phyloP scores from a whole-genome alignment of 2,113 vertebrate genomes.

The Numida meleagris region DNA sequence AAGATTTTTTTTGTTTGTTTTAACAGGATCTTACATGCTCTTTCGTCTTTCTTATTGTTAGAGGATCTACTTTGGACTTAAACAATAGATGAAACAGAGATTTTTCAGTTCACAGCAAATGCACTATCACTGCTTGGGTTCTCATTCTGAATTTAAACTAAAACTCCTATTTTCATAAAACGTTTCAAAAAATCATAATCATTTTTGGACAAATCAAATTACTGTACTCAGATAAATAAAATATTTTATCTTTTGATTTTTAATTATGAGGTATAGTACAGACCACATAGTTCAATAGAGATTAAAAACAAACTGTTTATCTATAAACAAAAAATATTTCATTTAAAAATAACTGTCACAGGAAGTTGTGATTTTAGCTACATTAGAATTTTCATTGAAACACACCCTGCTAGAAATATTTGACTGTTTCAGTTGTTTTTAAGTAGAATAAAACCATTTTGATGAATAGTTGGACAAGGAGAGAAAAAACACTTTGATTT shows the following conservation, averaged over 20 bases:
- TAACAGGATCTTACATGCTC: neutral
- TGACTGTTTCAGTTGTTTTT: neutral
- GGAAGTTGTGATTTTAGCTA: neutral
- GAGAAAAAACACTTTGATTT: neutral
- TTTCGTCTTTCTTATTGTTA: neutral
- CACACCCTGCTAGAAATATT: neutral
- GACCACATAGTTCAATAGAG: neutral
- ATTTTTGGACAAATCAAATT: neutral
- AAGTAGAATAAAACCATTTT: neutral
- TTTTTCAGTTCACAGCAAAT: neutral
- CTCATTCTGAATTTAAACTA: neutral
- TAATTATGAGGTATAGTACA: neutral
- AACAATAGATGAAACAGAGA: neutral
- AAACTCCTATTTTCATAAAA: neutral
- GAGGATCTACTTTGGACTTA: neutral
- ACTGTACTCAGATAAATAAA: neutral
- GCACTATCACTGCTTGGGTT: neutral
- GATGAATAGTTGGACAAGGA: neutral
- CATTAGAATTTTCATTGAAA: neutral
- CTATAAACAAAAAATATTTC: neutral
- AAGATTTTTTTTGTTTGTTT: neutral
- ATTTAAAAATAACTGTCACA: neutral
- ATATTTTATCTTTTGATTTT: neutral
- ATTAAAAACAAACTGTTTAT: rapidly evolving
- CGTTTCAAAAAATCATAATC: neutral